Evolutionary conservation across 2,113 vertebrate genomes (phyloP), one percentile per base, ranked within the genome.

Genomic region (Erythrocercus mccallii): DNA sequence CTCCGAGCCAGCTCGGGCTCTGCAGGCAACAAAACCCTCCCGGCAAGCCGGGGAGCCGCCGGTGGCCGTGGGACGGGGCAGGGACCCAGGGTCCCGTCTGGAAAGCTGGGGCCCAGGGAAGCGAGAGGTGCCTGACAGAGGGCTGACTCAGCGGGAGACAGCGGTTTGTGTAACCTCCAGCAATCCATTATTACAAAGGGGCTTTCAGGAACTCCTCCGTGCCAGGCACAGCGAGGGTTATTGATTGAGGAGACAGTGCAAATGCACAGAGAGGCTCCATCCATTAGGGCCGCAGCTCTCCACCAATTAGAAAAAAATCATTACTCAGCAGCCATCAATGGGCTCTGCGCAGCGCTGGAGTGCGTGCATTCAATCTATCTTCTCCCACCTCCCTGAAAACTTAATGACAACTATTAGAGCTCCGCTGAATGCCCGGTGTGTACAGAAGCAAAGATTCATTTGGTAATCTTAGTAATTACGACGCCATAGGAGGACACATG

Each of bases 271-370:
- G 97, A 98, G 92, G 97, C 97, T 98, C 97, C 97, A 98, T 98
- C 98, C 98, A 98, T 98, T 98, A 98, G 97, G 97, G 96, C 97
- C 83, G 97, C 97, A 96, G 97, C 98, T 98, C 96, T 98, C 98
- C 98, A 97, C 97, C 98, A 98, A 98, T 98, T 98, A 98, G 98
- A 98, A 98, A 97, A 98, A 98, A 98, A 98, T 98, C 98, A 98
- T 98, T 98, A 98, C 98, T 98, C 97, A 98, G 98, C 97, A 98
- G 98, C 98, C 97, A 96, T 98, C 98, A 97, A 97, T 97, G 97
- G 98, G 97, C 97, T 97, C 96, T 95, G 97, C 76, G 83, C 97
- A 97, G 97, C 58, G 88, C 95, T 92, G 96, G 97, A 98, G 98
- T 96, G 97, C 97, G 90, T 88, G 96, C 94, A 95, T 97, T 98